Evolutionary conservation across 2,888 invertebrate species (phyloP).

Genomic region (Eilema caniola): DNA sequence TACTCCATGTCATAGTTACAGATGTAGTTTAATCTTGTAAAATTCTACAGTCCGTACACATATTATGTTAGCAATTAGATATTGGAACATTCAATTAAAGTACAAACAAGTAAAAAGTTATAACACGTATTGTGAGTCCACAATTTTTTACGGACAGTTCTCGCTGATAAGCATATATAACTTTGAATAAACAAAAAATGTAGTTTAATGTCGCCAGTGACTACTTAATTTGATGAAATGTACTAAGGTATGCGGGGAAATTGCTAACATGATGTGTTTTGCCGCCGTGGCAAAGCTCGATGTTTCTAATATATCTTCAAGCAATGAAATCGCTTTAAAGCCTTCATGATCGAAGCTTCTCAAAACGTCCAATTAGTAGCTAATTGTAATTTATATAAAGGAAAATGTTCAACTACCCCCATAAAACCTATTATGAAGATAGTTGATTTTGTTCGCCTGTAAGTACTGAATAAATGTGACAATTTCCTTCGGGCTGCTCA

Average conservation of each 20-base stretch:
- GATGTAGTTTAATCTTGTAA: conserved; percentile 53
- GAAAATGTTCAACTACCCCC: no score
- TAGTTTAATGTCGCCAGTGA: no score
- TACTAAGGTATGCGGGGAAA: not conserved
- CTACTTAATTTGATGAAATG: no score
- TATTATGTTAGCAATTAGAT: not conserved
- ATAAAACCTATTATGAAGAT: no score
- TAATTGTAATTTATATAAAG: no score
- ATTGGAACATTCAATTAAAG: not conserved
- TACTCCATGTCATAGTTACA: conserved; percentile 33
- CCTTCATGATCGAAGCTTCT: not conserved
- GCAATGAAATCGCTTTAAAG: not conserved
- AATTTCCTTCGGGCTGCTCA: not conserved
- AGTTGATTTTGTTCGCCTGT: no score
- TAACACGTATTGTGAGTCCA: no score
- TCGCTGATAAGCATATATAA: no score
- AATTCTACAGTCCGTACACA: conserved; percentile 32
- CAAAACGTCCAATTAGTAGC: not conserved
- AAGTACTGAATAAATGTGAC: no score
- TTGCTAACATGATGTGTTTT: conserved; percentile 2
- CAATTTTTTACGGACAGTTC: no score
- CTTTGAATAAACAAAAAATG: no score
- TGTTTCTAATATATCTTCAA: not conserved
- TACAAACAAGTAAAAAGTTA: not conserved
- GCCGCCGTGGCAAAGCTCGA: not conserved